Conservation (phyloP, 53 echinoderm and acorn worm genomes). For the Patiria pectinifera region DNA sequence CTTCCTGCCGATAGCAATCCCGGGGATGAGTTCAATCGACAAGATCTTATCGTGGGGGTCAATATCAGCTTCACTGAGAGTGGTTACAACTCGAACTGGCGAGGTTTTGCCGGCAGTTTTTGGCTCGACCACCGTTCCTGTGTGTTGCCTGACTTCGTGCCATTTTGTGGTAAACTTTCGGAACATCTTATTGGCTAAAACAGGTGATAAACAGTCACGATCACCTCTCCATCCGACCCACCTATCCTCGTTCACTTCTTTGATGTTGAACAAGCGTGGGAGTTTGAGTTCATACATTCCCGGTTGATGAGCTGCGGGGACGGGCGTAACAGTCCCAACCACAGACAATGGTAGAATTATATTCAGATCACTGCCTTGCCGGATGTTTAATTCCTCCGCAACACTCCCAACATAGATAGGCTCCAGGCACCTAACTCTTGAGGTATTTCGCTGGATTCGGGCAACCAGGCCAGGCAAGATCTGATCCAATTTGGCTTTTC, state of each 20-base stretch:
- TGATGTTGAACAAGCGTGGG: constrained; percentile 42
- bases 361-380: constrained; percentile 20
- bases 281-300: constrained; percentile 27
- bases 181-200: constrained; percentile 61
- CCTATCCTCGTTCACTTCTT: constrained; percentile 48
- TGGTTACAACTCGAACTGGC: constrained; percentile 25
- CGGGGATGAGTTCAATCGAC: constrained; percentile 55
- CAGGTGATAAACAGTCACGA: constrained; percentile 23
- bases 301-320: constrained; percentile 14
- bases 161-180: constrained; percentile 51
- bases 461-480: constrained; percentile 54
- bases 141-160: constrained; percentile 39
- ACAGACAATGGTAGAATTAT: constrained; percentile 55
- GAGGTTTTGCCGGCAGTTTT: neutral
- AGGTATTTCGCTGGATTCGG: constrained; percentile 59
- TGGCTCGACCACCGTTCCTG: neutral
- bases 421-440: constrained; percentile 44
- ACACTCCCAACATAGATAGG: constrained; percentile 60
- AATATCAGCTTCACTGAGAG: neutral
- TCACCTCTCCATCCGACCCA: constrained; percentile 61
- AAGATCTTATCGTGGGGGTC: neutral
- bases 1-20: constrained; percentile 41
- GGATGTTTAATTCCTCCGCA: constrained; percentile 28
- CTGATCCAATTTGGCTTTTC: constrained; percentile 25
- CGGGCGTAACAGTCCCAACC: constrained; percentile 22